Conservation (phyloP, 2,113 vertebrate genomes). For the Mungos mungo region DNA sequence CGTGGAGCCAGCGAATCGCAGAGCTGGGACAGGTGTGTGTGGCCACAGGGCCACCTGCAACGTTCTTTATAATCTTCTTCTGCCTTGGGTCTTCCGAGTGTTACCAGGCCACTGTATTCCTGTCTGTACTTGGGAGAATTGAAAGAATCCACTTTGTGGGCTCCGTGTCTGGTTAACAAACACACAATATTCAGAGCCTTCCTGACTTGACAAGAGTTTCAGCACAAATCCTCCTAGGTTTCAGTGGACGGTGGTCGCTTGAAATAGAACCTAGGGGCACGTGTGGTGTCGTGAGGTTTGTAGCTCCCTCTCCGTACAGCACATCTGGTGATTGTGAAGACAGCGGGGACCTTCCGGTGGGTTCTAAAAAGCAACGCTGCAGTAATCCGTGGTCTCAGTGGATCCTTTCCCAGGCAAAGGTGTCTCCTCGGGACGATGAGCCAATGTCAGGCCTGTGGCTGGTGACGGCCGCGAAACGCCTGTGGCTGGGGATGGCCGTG, state of each 20-base stretch:
- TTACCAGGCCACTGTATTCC: neutral
- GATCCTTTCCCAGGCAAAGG: neutral
- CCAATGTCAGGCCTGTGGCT: constrained; percentile 56
- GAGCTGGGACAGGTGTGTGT: too few relatives aligned
- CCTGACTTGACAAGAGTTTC: neutral
- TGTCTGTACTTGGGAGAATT: accelerated
- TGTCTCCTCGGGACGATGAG: neutral
- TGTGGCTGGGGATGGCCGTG: too few relatives aligned
- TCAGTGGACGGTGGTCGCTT: accelerated
- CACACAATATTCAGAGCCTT: accelerated
- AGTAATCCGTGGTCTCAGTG: constrained; percentile 65
- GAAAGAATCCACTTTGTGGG: neutral
- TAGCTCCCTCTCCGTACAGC: accelerated
- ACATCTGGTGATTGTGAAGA: accelerated
- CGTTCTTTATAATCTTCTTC: neutral
- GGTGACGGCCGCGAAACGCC: too few relatives aligned
- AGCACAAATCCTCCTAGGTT: accelerated
- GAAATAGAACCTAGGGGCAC: neutral
- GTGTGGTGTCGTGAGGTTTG: accelerated
- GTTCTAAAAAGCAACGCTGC: constrained; percentile 36
- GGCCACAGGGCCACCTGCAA: neutral
- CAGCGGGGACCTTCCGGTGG: neutral
- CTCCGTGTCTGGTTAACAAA: accelerated
- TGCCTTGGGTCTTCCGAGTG: neutral
- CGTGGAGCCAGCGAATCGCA: neutral